These are phyloP conservation scores for Crocodylus rhombifer DNA, from an alignment of 2,797 vertebrate species.

Conservation along the genomic window DNA sequence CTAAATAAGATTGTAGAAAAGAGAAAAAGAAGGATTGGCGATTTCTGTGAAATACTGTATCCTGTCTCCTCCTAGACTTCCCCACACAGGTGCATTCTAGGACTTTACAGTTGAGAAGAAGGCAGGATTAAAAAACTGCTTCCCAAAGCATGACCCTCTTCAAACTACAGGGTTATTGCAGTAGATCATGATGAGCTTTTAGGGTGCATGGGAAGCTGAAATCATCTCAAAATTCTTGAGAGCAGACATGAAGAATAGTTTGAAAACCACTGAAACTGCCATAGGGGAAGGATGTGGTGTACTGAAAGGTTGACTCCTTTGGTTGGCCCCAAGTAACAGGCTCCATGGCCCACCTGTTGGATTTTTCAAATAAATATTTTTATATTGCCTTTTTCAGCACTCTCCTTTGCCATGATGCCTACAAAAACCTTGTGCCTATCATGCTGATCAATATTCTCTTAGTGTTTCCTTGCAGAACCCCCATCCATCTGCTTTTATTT, in stretches of 20 bases:
- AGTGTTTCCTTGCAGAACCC: slow-evolving; percentile 43
- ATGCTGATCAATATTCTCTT: slow-evolving; percentile 9
- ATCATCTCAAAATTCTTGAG: neutral
- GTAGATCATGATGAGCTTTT: neutral
- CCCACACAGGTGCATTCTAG: neutral
- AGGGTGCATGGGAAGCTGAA: neutral
- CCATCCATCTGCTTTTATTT: neutral
- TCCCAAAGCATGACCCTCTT: neutral
- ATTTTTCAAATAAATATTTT: neutral
- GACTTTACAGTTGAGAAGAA: neutral
- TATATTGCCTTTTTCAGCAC: slow-evolving; percentile 1
- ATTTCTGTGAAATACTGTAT: neutral
- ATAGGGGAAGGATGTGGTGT: neutral
- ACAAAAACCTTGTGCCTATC: neutral
- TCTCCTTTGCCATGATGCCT: neutral
- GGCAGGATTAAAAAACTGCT: neutral
- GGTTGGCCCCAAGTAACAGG: neutral
- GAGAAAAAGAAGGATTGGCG: neutral
- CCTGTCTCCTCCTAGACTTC: neutral
- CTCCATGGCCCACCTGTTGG: rapidly evolving
- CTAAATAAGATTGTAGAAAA: neutral
- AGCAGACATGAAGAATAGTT: rapidly evolving
- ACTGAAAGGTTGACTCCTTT: neutral
- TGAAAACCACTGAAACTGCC: neutral
- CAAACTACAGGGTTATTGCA: neutral